Base-by-base conservation (phyloP, 2,888 invertebrate genomes). In the Nomada fabriciana region DNA sequence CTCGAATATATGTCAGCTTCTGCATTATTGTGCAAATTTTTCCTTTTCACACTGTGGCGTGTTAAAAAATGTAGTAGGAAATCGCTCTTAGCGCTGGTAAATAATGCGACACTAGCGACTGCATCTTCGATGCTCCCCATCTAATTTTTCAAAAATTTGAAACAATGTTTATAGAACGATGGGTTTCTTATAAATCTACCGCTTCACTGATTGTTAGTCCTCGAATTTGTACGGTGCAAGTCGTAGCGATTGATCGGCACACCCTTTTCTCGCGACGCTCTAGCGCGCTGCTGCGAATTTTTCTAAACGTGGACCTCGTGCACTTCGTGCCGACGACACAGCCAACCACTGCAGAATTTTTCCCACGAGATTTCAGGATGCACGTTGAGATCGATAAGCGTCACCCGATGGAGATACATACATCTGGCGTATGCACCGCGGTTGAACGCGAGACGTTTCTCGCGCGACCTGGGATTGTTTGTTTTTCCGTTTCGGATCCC, bases 351-450 rank as follows among this genome's bases (percentile, higher is more conserved):
- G 50, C 25, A 20, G 63, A 74, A 77, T 43, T 71, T 74, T 74
- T 63, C 61, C 67, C 82, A n/a, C 64, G 82, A 29, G 80, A 50
- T 81, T 70, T 67, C 68, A 36, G n/a, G 43, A 29, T 53, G 36
- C 73, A 43, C 71, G 71, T 59, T 15, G 36, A 36, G 76, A 83
- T 86, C 86, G 86, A 86, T 86, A 74, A 81, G 71, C 71, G 84
- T 52, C 79, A 84, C 79, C 78, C 86, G 86, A 86, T 86, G 84
- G 84, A 82, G 65, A 78, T 82, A 79, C 65, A 55, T 72, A 77
- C 76, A 74, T 74, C 76, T 59, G 80, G 83, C 83, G 79, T 77
- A 77, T 83, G 79, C 85, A 79, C 42, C 79, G 57, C 42, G 72
- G 69, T 80, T 80, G 60, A 59, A 68, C 65, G 75, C 76, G 69